Evolutionary conservation across 1,140 invertebrate genomes (phyloP).

Genomic region (Armadillidium nasatum): DNA sequence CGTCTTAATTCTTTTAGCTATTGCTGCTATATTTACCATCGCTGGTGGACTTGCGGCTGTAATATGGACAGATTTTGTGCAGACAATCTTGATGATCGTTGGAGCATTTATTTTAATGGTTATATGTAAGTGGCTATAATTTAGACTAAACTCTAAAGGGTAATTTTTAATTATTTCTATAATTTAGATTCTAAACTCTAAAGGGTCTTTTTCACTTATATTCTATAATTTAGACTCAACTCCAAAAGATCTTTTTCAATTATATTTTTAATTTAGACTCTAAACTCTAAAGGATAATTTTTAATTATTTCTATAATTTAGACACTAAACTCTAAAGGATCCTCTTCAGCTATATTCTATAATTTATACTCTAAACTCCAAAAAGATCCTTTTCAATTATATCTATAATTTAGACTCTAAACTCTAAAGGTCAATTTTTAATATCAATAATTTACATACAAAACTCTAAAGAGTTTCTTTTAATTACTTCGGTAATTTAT

Average conservation of each 20-base stretch:
- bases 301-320: conserved; percentile 38
- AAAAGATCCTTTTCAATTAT: conserved; percentile 49
- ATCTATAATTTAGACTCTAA: background rate
- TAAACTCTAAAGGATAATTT: conserved; percentile 49
- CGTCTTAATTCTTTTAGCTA: conserved; percentile 52
- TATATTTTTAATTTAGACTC: conserved; percentile 41
- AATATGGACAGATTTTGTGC: conserved; percentile 60
- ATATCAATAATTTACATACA: conserved; percentile 40
- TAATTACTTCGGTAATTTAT: conserved; percentile 40
- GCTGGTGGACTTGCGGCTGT: conserved; percentile 56
- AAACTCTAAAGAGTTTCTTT: conserved; percentile 50
- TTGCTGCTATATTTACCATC: conserved; percentile 55
- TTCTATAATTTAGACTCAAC: no score
- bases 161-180: background rate
- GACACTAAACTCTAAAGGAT: no score
- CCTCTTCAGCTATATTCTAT: conserved; percentile 20
- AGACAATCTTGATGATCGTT: conserved; percentile 58
- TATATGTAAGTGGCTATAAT: conserved; percentile 29
- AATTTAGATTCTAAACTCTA: background rate
- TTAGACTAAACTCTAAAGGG: background rate
- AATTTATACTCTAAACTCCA: conserved; percentile 46
- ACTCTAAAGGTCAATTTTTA: conserved; percentile 40
- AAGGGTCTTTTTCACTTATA: no score
- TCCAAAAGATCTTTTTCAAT: conserved; percentile 37
- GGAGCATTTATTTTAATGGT: conserved; percentile 56